Evolutionary conservation across 2,888 invertebrate species (phyloP).

Genomic region (Bellardia pandia): DNA sequence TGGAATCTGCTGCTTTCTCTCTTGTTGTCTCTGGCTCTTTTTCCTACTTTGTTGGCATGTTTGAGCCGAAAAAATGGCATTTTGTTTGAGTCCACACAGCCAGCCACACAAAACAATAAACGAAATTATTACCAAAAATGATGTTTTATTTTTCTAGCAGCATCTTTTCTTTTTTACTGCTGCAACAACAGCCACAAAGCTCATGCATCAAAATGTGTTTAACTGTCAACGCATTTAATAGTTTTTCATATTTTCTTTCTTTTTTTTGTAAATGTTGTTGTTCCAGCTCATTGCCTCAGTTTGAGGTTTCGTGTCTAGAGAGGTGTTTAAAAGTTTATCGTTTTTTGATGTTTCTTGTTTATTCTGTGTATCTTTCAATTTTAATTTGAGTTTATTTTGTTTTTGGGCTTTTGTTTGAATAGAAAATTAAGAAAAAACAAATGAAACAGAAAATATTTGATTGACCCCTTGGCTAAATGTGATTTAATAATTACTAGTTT

Average conservation of each 20-base stretch:
- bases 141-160: conserved; percentile 73
- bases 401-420: conserved; percentile 45
- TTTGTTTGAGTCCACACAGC: conserved; percentile 28
- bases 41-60: conserved; percentile 23
- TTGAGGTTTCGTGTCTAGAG: conserved; percentile 47
- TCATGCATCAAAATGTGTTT: conserved; percentile 65
- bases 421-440: conserved; percentile 32
- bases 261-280: background rate
- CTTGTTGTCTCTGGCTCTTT: background rate
- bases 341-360: conserved; percentile 45
- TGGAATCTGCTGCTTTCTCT: conserved; percentile 11
- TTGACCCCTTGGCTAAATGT: conserved; percentile 54
- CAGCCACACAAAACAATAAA: background rate
- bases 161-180: conserved; percentile 13
- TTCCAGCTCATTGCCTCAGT: background rate
- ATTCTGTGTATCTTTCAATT: conserved; percentile 23
- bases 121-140: conserved; percentile 70
- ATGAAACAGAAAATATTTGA: conserved; percentile 25
- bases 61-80: conserved; percentile 26
- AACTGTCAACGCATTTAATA: conserved; percentile 71
- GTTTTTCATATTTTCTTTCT: conserved; percentile 39
- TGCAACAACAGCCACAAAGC: conserved; percentile 3
- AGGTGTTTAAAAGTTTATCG: conserved; percentile 69
- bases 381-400: conserved; percentile 38
- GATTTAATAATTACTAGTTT: conserved; percentile 68